Evolutionary conservation across 23 tunicate genomes (phyloP).

Genomic region (Phallusia fumigata): DNA sequence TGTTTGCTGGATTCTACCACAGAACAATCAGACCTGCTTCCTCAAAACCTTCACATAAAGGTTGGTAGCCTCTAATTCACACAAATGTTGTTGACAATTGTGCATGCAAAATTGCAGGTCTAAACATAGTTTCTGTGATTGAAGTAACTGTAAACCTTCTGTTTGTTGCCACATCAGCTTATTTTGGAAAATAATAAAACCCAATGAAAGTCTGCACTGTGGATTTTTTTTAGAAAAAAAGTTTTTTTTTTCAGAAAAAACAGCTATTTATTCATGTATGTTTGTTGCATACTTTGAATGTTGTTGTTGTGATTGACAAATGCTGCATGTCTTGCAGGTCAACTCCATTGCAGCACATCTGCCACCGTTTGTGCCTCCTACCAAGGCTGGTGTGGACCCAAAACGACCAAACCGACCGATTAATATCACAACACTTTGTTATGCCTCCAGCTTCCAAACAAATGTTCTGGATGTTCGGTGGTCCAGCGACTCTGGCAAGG

Average conservation of each 20-base stretch:
- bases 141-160: too few relatives aligned
- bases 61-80: conserved; percentile 1
- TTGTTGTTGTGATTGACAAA: too few relatives aligned
- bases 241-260: too few relatives aligned
- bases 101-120: too few relatives aligned
- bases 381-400: conserved; percentile 78
- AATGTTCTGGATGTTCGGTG: conserved; percentile 41
- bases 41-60: conserved; percentile 43
- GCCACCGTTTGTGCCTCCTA: conserved; percentile 72
- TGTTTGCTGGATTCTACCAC: conserved; percentile 49
- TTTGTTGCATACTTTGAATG: too few relatives aligned
- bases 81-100: too few relatives aligned
- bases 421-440: conserved; percentile 53
- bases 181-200: too few relatives aligned
- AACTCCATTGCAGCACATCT: conserved; percentile 35
- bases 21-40: conserved; percentile 48
- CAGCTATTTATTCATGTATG: too few relatives aligned
- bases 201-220: too few relatives aligned
- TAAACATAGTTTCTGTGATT: not conserved
- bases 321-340: conserved; percentile 9
- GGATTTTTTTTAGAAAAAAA: too few relatives aligned
- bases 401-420: conserved; percentile 60
- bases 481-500: conserved; percentile 46
- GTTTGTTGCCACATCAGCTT: too few relatives aligned
- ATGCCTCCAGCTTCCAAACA: not conserved